Evolutionary conservation across 2,888 invertebrate species (phyloP).

Genomic region (Hirtodrosophila cameraria): DNA sequence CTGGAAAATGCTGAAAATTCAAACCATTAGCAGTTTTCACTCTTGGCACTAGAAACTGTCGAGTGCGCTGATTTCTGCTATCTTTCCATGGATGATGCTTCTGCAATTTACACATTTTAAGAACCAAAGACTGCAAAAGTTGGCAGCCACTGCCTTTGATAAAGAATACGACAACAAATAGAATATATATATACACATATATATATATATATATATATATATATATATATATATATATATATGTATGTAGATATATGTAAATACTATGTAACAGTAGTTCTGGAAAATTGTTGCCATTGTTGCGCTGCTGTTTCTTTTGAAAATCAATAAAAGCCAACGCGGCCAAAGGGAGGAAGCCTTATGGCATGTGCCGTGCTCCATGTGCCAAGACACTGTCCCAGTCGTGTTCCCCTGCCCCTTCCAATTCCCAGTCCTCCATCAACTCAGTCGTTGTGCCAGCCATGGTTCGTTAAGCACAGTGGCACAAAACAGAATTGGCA

Average conservation of each 20-base stretch:
- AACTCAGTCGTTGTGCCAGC: conserved; percentile 14
- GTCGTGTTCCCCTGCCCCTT: neutral
- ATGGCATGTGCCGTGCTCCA: conserved; percentile 39
- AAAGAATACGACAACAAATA: conserved; percentile 7
- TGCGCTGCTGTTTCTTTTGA: conserved; percentile 20
- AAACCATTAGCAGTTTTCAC: conserved; percentile 35
- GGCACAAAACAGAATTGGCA: conserved; percentile 40
- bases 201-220: no score
- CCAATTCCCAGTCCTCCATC: neutral
- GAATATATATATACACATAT: neutral
- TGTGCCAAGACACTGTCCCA: neutral
- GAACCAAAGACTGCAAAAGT: neutral
- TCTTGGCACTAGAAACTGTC: conserved; percentile 17
- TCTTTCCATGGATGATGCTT: conserved; percentile 6
- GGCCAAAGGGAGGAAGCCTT: conserved; percentile 39
- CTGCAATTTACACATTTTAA: conserved; percentile 1
- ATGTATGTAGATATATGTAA: no score
- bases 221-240: no score
- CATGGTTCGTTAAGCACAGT: conserved; percentile 59
- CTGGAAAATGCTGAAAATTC: conserved; percentile 26
- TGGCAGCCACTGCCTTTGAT: conserved; percentile 4
- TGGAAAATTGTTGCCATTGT: conserved; percentile 27
- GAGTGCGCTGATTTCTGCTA: conserved; percentile 29
- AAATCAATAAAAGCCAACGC: conserved; percentile 59
- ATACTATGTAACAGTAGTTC: no score